Percentiles rank a stretch among this genome's conserved stretches.
Conservation (phyloP, 2,888 invertebrate genomes). For the Volucella inanis region DNA sequence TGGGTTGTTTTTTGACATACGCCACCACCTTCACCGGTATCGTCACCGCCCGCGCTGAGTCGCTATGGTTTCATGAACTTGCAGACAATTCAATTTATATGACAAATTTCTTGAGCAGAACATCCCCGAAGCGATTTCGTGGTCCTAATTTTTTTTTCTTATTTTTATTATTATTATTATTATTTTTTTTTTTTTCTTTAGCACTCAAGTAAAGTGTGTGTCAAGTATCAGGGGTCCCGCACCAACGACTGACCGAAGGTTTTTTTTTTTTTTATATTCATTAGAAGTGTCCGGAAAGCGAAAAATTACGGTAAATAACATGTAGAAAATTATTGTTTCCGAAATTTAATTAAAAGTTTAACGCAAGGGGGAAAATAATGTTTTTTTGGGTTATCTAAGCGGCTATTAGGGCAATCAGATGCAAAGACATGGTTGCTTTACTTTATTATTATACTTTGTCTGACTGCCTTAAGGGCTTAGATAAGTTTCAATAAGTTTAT, state of each 20-base stretch:
- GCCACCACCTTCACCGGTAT: constrained; percentile 3
- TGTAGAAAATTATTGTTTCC: constrained; percentile 62
- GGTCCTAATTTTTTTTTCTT: constrained; percentile 1
- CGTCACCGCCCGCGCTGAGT: background rate
- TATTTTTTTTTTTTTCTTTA: constrained; percentile 21
- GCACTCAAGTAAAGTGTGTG: constrained; percentile 7
- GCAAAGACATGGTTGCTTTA: constrained; percentile 29
- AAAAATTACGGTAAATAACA: constrained; percentile 46
- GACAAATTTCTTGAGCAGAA: constrained; percentile 32
- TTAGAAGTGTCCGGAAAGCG: constrained; percentile 44
- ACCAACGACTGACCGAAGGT: constrained; percentile 30
- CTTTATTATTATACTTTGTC: constrained; percentile 21
- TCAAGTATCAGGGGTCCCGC: constrained; percentile 6
- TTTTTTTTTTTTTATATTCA: constrained; percentile 25
- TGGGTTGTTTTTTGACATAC: constrained; percentile 40
- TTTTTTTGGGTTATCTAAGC: constrained; percentile 8
- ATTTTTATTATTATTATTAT: too few species aligned
- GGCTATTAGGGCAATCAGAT: constrained; percentile 38
- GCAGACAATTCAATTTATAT: constrained; percentile 59
- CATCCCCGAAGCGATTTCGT: constrained; percentile 11
- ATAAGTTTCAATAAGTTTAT: constrained; percentile 33
- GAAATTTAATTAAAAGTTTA: constrained; percentile 69
- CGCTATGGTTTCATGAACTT: constrained; percentile 25
- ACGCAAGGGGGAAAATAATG: constrained; percentile 24
- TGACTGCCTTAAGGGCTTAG: constrained; percentile 44